These are phyloP conservation scores for Iphiclides podalirius DNA, from an alignment of 2,888 invertebrate genomes.

Conservation along the genomic window DNA sequence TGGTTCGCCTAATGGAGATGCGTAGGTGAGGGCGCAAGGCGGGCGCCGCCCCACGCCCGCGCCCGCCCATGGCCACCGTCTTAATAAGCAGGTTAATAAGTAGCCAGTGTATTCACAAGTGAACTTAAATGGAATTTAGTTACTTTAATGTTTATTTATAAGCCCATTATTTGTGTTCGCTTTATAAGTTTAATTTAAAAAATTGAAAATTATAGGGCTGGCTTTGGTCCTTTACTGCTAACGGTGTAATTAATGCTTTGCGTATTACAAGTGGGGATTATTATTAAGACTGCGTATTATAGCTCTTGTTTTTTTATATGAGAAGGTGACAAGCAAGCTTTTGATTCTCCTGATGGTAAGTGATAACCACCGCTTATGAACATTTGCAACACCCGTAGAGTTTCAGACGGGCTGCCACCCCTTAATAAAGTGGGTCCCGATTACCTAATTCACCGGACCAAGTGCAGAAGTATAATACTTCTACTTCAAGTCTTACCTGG, in stretches of 20 bases:
- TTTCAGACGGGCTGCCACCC: no score
- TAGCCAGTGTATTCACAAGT: not conserved
- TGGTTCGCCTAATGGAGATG: constrained; percentile 55
- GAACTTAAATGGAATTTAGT: not conserved
- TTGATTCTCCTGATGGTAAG: no score
- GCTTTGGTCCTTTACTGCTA: not conserved
- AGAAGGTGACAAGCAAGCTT: no score
- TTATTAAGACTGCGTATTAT: no score
- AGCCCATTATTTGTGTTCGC: not conserved
- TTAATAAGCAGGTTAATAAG: constrained; percentile 54
- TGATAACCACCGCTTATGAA: no score
- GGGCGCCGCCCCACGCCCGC: constrained; percentile 70
- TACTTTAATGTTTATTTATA: not conserved
- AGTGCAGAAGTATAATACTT: no score
- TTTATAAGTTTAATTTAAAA: not conserved
- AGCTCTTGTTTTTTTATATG: no score
- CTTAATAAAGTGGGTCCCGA: no score
- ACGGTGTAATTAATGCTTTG: not conserved
- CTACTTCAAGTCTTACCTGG: no score
- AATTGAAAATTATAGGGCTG: not conserved
- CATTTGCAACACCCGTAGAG: no score
- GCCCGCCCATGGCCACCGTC: constrained; percentile 74
- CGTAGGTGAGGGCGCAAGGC: constrained; percentile 72
- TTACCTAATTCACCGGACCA: no score
- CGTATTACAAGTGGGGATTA: no score